A percentile compares a stretch with the other conserved stretches of the same genome.
These are phyloP conservation scores for Microcebus griseorufus DNA, from an alignment of 2,113 vertebrate genomes.

Conservation along the genomic window DNA sequence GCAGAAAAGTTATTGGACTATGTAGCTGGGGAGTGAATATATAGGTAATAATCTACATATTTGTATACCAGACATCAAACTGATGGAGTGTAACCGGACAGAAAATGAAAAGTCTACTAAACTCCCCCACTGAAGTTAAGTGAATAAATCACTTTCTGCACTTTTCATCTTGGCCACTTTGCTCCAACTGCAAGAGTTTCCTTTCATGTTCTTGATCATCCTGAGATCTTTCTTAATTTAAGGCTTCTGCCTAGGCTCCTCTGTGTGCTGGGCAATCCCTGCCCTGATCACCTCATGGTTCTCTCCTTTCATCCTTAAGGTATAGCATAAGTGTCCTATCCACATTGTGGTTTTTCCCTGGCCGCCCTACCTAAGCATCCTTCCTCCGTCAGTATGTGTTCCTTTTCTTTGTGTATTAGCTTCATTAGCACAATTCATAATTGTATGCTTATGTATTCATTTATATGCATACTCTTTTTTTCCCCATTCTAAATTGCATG, in stretches of 20 bases:
- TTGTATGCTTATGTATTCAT: background rate
- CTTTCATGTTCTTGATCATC: background rate
- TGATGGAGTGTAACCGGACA: background rate
- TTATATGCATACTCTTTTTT: background rate
- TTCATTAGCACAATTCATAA: background rate
- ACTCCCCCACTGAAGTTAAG: background rate
- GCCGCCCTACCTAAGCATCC: background rate
- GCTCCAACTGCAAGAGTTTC: background rate
- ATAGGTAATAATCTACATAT: background rate
- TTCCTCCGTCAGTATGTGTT: background rate
- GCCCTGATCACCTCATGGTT: background rate
- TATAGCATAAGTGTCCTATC: fast-evolving
- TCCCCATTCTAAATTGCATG: background rate
- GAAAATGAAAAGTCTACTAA: background rate
- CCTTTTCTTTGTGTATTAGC: background rate
- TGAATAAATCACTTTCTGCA: background rate
- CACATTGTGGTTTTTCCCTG: background rate
- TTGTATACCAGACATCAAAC: background rate
- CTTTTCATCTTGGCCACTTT: background rate
- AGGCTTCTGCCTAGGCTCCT: background rate
- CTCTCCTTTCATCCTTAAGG: background rate
- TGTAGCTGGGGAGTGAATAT: background rate
- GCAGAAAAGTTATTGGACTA: background rate
- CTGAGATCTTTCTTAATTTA: background rate
- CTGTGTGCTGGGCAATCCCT: background rate